phyloP scores from a whole-genome alignment of 2,797 vertebrate species.

The Steatocranus sp. region DNA sequence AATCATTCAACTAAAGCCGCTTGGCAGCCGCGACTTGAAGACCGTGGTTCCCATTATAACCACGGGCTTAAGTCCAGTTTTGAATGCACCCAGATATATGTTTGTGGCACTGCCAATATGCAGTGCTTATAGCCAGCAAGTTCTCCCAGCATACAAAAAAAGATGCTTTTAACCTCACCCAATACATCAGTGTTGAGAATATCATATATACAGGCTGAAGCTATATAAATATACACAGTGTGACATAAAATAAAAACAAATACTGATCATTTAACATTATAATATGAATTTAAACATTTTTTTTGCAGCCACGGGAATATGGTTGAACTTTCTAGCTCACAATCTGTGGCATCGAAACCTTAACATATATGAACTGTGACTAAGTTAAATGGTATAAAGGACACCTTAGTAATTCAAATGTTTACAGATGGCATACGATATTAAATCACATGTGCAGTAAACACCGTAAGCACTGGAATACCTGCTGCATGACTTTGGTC shows the following conservation, averaged over 20 bases:
- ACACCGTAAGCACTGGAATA: neutral
- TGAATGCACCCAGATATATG: slow-evolving; percentile 23
- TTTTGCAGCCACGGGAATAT: neutral
- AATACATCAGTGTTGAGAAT: neutral
- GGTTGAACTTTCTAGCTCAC: neutral
- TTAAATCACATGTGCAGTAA: neutral
- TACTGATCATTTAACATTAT: neutral
- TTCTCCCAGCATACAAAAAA: slow-evolving; percentile 1
- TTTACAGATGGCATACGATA: neutral
- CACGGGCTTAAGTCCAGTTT: neutral
- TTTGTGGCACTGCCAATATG: slow-evolving; percentile 13
- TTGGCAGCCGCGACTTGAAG: slow-evolving; percentile 14
- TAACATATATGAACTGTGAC: neutral
- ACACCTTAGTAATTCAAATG: slow-evolving; percentile 16
- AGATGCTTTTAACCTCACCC: slow-evolving; percentile 5
- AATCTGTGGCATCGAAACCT: neutral
- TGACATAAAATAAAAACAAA: neutral
- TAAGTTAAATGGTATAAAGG: neutral
- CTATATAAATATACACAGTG: neutral
- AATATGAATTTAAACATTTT: neutral
- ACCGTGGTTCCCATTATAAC: neutral
- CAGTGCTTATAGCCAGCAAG: slow-evolving; percentile 2
- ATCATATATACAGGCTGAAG: neutral
- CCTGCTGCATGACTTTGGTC: slow-evolving; percentile 56
- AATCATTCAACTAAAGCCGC: slow-evolving; percentile 33